These are phyloP conservation scores for Thereuonema tuberculata DNA, from an alignment of 1,140 invertebrate species.

Conservation along the genomic window DNA sequence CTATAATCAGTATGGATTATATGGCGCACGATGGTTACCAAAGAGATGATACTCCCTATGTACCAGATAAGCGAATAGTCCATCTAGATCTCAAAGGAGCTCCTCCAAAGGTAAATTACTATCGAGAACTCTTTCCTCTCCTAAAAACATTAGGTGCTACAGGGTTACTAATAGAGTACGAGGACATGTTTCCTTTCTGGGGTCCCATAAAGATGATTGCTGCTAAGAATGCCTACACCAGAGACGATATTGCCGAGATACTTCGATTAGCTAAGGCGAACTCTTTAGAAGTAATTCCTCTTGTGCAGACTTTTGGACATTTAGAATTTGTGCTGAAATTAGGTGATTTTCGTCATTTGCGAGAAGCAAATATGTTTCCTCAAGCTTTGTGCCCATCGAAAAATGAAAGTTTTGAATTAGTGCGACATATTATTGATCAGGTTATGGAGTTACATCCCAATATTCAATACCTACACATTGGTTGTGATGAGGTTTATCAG, in stretches of 20 bases:
- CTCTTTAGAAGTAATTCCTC: slow-evolving; percentile 25
- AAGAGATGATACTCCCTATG: neutral
- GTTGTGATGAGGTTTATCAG: slow-evolving; percentile 36
- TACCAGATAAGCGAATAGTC: slow-evolving; percentile 37
- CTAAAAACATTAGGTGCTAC: slow-evolving; percentile 50
- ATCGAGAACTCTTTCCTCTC: slow-evolving; percentile 56
- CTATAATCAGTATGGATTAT: no score
- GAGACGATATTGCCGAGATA: slow-evolving; percentile 28
- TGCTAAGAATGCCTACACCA: slow-evolving; percentile 32
- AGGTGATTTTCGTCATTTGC: slow-evolving; percentile 30
- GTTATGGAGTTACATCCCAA: slow-evolving; percentile 27
- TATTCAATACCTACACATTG: slow-evolving; percentile 33
- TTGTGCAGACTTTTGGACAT: slow-evolving; percentile 27
- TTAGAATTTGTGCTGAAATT: slow-evolving; percentile 34
- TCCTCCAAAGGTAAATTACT: slow-evolving; percentile 54
- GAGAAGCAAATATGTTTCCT: slow-evolving; percentile 31
- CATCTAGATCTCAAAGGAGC: slow-evolving; percentile 86
- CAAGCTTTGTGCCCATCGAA: slow-evolving; percentile 29
- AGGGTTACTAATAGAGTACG: slow-evolving; percentile 38
- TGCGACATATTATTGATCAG: slow-evolving; percentile 37
- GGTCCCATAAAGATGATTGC: slow-evolving; percentile 38
- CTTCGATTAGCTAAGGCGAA: slow-evolving; percentile 27
- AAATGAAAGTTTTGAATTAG: slow-evolving; percentile 27
- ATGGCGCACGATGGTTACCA: no score
- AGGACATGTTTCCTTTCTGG: slow-evolving; percentile 40